phyloP scores from a whole-genome alignment of 2,113 vertebrate species.

The Bucco capensis region DNA sequence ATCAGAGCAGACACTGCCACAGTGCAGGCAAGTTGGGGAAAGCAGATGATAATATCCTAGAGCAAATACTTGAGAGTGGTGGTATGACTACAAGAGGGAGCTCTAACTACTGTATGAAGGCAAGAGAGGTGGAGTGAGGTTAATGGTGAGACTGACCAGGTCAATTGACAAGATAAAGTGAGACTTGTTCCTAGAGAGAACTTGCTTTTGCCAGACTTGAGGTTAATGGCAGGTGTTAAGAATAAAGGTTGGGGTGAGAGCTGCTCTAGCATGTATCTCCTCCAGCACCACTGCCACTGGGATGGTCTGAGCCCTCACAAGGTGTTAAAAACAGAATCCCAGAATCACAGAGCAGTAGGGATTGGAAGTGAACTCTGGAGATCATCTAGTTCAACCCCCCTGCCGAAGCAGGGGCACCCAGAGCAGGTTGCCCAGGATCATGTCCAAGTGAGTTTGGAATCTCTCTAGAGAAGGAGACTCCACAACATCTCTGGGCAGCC shows the following conservation, averaged over 20 bases:
- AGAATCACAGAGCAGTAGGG: no score
- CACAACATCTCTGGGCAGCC: no score
- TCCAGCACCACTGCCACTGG: neutral
- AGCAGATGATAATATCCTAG: neutral
- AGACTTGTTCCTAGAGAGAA: neutral
- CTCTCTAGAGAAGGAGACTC: no score
- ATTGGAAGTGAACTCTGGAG: no score
- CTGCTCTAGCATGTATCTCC: fast-evolving
- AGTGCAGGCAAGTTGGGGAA: neutral
- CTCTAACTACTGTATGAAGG: fast-evolving
- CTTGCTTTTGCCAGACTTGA: neutral
- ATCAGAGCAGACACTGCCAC: neutral
- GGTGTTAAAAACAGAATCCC: neutral
- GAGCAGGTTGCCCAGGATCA: no score
- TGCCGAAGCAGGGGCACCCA: no score
- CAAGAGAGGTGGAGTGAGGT: neutral
- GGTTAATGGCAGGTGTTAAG: neutral
- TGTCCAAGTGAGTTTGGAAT: no score
- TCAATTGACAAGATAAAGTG: neutral
- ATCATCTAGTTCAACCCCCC: no score
- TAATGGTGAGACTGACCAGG: neutral
- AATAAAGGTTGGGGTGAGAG: neutral
- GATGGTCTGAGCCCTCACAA: neutral
- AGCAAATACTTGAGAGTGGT: neutral
- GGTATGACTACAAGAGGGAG: neutral